A percentile compares a stretch with the other conserved stretches of the same genome.
Conservation (phyloP, 2,113 vertebrate species). For the Paedocypris sp. region DNA sequence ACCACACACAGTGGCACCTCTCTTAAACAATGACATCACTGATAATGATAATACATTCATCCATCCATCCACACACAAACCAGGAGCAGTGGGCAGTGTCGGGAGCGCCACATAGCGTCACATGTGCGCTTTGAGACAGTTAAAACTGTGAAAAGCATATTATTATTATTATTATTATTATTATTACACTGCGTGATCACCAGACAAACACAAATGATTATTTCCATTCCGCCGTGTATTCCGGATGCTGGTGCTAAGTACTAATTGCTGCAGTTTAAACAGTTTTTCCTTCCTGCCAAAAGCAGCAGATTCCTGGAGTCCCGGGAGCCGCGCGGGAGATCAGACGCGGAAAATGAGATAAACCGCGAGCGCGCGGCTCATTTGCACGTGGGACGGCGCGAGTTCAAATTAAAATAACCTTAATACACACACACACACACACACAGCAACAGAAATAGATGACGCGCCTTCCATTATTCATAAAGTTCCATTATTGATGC, state of each 20-base stretch:
- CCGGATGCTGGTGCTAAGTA: slow-evolving; percentile 38
- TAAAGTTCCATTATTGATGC: slow-evolving; percentile 68
- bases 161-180: too few species aligned
- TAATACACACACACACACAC: slow-evolving; percentile 58
- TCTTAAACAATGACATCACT: too few species aligned
- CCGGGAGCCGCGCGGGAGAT: slow-evolving; percentile 34
- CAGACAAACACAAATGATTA: too few species aligned
- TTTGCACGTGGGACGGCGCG: slow-evolving; percentile 52
- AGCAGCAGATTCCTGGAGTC: slow-evolving; percentile 35
- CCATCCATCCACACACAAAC: too few species aligned
- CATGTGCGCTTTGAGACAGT: too few species aligned
- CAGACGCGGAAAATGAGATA: slow-evolving; percentile 32
- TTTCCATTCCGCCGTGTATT: background rate
- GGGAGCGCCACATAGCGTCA: too few species aligned
- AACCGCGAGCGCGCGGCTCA: slow-evolving; percentile 49
- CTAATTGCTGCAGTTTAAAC: slow-evolving; percentile 38
- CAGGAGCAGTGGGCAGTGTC: too few species aligned
- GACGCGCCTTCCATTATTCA: slow-evolving; percentile 67
- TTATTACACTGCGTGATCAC: too few species aligned
- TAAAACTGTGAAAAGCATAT: too few species aligned
- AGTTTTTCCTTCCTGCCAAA: slow-evolving; percentile 35
- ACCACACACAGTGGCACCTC: too few species aligned
- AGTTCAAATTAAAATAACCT: slow-evolving; percentile 68
- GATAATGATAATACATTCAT: too few species aligned
- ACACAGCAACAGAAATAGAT: slow-evolving; percentile 51